A percentile compares a stretch with the other conserved stretches of the same genome.
phyloP scores from a whole-genome alignment of 1,140 invertebrate genomes.

The Lanistes nyassanus region DNA sequence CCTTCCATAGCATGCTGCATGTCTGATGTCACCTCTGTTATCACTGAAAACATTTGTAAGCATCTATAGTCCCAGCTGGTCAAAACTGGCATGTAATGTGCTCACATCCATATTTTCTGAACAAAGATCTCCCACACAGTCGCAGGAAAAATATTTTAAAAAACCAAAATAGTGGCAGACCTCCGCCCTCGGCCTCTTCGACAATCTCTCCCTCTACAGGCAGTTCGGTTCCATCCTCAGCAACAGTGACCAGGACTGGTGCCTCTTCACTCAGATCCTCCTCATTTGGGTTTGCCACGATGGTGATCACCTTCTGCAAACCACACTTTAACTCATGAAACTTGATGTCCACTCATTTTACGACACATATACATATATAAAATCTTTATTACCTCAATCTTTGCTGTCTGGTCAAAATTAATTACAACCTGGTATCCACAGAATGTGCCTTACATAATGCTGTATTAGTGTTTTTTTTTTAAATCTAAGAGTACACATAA shows the following conservation, averaged over 20 bases:
- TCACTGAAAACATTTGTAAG: conserved; percentile 8
- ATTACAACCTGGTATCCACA: too few species aligned
- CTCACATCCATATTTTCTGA: background rate
- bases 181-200: conserved; percentile 18
- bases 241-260: conserved; percentile 20
- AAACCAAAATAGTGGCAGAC: background rate
- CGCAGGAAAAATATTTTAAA: background rate
- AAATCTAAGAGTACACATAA: too few species aligned
- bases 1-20: conserved; percentile 17
- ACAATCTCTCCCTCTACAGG: conserved; percentile 25
- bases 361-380: too few species aligned
- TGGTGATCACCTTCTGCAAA: conserved; percentile 31
- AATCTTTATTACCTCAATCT: too few species aligned
- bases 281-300: conserved; percentile 20
- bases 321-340: background rate
- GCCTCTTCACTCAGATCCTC: conserved; percentile 16
- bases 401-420: too few species aligned
- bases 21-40: conserved; percentile 17
- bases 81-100: background rate
- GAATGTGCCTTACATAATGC: too few species aligned
- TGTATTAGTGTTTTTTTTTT: too few species aligned
- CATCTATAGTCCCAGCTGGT: background rate
- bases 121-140: background rate
- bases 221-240: conserved; percentile 20
- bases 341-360: too few species aligned